A percentile compares a stretch with the other conserved stretches of the same genome.
Conservation (phyloP, 2,113 vertebrate species). For the Sphaerodactylus townsendi region DNA sequence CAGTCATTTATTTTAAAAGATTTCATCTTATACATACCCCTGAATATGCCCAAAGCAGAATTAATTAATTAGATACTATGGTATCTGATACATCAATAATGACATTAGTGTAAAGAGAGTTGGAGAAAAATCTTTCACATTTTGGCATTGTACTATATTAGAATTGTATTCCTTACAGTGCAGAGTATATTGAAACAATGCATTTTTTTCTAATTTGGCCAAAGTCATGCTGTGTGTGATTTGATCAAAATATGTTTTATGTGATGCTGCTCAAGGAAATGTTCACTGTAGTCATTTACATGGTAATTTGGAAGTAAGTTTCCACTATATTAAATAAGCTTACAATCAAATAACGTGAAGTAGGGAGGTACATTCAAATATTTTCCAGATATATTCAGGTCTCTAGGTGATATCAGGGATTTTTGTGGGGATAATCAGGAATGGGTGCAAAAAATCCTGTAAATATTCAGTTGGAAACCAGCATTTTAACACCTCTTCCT, state of each 20-base stretch:
- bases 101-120: not conserved
- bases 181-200: not conserved
- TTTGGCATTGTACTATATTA: not conserved
- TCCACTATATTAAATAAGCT: too few relatives aligned
- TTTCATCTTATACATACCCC: constrained; percentile 11
- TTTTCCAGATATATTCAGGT: too few relatives aligned
- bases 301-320: not conserved
- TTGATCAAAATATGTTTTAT: not conserved
- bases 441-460: too few relatives aligned
- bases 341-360: too few relatives aligned
- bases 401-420: too few relatives aligned
- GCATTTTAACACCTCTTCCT: too few relatives aligned
- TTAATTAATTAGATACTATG: not conserved
- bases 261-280: not conserved
- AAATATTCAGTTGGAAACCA: too few relatives aligned
- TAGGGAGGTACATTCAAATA: too few relatives aligned
- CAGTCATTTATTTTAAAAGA: not conserved
- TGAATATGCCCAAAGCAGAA: constrained; percentile 18
- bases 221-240: not conserved
- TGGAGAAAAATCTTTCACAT: not conserved
- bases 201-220: not conserved
- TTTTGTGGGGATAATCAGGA: too few relatives aligned
- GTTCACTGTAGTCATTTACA: not conserved
- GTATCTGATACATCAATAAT: not conserved
- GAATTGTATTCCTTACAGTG: constrained; percentile 6